Base-by-base conservation (phyloP, 2,888 invertebrate genomes). In the Gibbula magus region DNA sequence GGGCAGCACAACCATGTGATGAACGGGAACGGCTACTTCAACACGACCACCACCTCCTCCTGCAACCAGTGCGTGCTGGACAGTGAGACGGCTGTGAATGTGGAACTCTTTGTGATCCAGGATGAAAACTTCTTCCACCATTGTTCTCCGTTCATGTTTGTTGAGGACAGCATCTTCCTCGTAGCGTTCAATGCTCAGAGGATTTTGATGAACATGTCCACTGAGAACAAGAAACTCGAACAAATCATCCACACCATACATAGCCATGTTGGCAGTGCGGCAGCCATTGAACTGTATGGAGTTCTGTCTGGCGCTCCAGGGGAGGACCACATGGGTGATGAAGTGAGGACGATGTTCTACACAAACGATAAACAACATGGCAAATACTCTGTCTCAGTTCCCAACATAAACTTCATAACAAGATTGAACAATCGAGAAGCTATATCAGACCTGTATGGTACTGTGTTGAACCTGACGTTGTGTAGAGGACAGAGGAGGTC, bases 101-200 rank as follows among this genome's bases (percentile, higher is more conserved):
- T 87, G 7, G 88, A 88, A 78, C 53, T 88, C 61, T 87, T 85
- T 77, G 85, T 87, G 13, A 81, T 88, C 18, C 81, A 83, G 10
- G 87, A 88, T 75, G 89, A 89, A 52, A 84, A 84, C 56, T 84
- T 88, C 73, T 89, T 88, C 75, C 86, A 87, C 51, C 82, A 83
- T 45, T 87, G 88, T 66, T 85, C 86, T 79, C 81, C 81, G 53
- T 87, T 85, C 78, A 77, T 89, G 45, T 88, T 89, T 53, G 87
- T 88, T 51, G 83, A 87, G 56, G 83, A 53, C n/a, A 25, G 84
- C 51, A 75, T 89, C 32, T 86, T 89, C 79, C 79, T 89, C 39
- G 80, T 89, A 74, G 88, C 88, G 8, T 89, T 89, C 83, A 85
- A 88, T 82, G 86, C 86, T 20, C 85, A 80, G 39, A 89, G 86